Conservation (phyloP, 37 sponge, comb jelly and placozoan genomes). For the Cladorhizidae sp. region DNA sequence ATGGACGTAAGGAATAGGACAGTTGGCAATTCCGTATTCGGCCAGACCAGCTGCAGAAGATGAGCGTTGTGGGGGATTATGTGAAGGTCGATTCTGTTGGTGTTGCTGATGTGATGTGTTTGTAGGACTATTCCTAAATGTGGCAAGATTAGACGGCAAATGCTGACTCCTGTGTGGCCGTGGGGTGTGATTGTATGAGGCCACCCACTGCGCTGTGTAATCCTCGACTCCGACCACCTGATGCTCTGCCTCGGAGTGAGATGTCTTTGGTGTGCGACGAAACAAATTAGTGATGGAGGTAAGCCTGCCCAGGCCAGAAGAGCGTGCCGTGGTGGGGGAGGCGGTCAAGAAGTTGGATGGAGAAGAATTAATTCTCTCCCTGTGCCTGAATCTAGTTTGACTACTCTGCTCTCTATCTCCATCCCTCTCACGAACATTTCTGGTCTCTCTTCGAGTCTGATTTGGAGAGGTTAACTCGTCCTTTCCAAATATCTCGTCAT, state of each 20-base stretch:
- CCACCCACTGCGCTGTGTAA: slow-evolving; percentile 43
- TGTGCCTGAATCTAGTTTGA: neutral
- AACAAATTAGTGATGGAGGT: slow-evolving; percentile 34
- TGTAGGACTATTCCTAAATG: neutral
- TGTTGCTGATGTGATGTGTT: neutral
- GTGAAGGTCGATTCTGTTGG: neutral
- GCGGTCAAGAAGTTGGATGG: neutral
- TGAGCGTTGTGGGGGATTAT: neutral
- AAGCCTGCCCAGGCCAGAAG: slow-evolving; percentile 4
- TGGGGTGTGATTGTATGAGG: slow-evolving; percentile 38
- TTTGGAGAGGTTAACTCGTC: neutral
- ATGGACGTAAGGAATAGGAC: slow-evolving; percentile 32
- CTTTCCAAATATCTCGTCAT: slow-evolving; percentile 54
- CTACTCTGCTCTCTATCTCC: neutral
- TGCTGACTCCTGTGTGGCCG: slow-evolving; percentile 4
- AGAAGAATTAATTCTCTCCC: neutral
- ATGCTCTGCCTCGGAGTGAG: neutral
- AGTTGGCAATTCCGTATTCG: neutral
- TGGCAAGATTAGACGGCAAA: no score
- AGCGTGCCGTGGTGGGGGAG: neutral
- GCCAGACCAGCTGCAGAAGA: neutral
- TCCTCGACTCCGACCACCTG: slow-evolving; percentile 2
- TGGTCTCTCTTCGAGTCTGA: neutral
- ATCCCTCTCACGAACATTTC: neutral
- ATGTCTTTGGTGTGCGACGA: neutral